Conservation (phyloP, 1,140 invertebrate species). For the Nebria ingens region DNA sequence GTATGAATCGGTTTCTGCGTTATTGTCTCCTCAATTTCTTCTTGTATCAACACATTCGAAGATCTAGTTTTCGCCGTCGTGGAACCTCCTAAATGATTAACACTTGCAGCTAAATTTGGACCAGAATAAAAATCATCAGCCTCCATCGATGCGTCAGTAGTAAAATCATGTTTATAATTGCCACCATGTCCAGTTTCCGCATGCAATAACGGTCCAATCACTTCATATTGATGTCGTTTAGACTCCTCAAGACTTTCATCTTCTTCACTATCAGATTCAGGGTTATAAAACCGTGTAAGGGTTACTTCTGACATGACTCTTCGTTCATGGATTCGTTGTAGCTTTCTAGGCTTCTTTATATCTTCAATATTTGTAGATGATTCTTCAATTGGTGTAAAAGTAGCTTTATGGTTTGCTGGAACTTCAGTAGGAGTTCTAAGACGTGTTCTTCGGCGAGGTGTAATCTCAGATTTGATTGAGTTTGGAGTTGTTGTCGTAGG, state of each 20-base stretch:
- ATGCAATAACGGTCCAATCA: slow-evolving; percentile 14
- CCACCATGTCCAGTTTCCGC: slow-evolving; percentile 20
- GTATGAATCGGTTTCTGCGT: background rate
- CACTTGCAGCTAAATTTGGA: slow-evolving; percentile 2
- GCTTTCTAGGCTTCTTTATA: background rate
- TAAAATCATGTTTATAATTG: slow-evolving; percentile 17
- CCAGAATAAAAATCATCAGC: background rate
- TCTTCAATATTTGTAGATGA: background rate
- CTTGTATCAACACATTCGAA: background rate
- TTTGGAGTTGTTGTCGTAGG: background rate
- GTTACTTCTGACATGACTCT: background rate
- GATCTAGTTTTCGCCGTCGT: background rate
- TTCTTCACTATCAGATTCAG: background rate
- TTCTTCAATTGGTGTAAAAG: slow-evolving; percentile 14
- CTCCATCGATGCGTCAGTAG: no score
- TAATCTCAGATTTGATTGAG: background rate
- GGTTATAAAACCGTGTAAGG: background rate
- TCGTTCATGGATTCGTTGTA: background rate
- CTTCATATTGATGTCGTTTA: background rate
- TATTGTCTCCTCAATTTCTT: background rate
- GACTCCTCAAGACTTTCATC: background rate
- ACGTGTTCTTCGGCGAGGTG: background rate
- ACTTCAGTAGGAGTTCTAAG: background rate
- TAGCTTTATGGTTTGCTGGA: slow-evolving; percentile 17
- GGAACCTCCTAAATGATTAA: background rate